Percentiles rank a stretch among this genome's conserved stretches.
These are phyloP conservation scores for Drosophila nebulosa DNA, from an alignment of 1,140 invertebrate species.

Conservation along the genomic window DNA sequence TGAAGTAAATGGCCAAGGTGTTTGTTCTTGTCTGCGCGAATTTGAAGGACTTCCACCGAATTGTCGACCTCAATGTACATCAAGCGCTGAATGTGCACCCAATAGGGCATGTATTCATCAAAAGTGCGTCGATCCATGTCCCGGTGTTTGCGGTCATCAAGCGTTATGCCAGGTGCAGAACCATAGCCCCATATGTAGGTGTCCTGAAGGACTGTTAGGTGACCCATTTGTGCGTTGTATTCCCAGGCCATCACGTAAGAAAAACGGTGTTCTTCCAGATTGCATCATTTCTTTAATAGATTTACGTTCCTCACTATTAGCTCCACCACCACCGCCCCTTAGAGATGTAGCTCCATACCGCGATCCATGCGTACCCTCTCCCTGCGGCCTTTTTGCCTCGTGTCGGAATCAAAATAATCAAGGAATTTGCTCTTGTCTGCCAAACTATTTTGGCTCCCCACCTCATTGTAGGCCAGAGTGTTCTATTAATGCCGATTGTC, in stretches of 20 bases:
- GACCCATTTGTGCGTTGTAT: slow-evolving; percentile 84
- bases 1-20: slow-evolving; percentile 84
- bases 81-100: slow-evolving; percentile 89
- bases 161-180: slow-evolving; percentile 89
- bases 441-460: slow-evolving; percentile 87
- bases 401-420: slow-evolving; percentile 86
- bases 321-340: slow-evolving; percentile 79
- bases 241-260: slow-evolving; percentile 83
- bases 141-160: slow-evolving; percentile 88
- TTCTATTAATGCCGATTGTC: slow-evolving; percentile 88
- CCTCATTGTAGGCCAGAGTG: slow-evolving; percentile 90
- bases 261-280: background rate
- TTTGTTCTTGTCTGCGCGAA: slow-evolving; percentile 88
- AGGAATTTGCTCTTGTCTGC: slow-evolving; percentile 89
- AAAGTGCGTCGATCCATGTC: slow-evolving; percentile 91
- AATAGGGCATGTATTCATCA: slow-evolving; percentile 89
- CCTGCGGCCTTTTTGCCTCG: slow-evolving; percentile 90
- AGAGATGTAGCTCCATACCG: slow-evolving; percentile 45
- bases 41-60: slow-evolving; percentile 88
- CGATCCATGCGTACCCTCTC: slow-evolving; percentile 87
- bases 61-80: slow-evolving; percentile 88
- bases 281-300: background rate
- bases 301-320: slow-evolving; percentile 19
- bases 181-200: slow-evolving; percentile 89
- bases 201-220: slow-evolving; percentile 87